phyloP scores from a whole-genome alignment of 2,797 vertebrate species.

The Sternarchorhynchus goeldii region DNA sequence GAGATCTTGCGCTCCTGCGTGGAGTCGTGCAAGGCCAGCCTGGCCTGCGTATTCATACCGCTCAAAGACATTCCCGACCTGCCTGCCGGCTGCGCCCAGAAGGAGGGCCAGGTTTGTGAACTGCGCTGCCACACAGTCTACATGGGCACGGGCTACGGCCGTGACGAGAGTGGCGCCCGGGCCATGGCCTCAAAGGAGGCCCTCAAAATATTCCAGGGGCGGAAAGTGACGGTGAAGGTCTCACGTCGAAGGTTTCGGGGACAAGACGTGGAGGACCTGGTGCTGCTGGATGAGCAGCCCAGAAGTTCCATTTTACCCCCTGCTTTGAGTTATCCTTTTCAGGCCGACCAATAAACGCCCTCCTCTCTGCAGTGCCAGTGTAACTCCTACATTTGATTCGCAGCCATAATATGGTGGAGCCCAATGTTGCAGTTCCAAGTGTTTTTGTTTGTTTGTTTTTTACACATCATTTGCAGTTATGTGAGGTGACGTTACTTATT shows the following conservation, averaged over 20 bases:
- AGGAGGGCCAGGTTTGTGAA: conserved; percentile 95
- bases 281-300: conserved; percentile 90
- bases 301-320: conserved; percentile 89
- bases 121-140: conserved; percentile 92
- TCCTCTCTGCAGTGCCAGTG: conserved; percentile 43
- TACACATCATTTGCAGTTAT: not conserved
- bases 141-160: conserved; percentile 94
- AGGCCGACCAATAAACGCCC: conserved; percentile 58
- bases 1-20: conserved; percentile 89
- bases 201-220: conserved; percentile 93
- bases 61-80: conserved; percentile 93
- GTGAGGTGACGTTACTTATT: not conserved
- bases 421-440: not conserved
- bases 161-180: conserved; percentile 88
- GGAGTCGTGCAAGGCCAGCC: conserved; percentile 88
- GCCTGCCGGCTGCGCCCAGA: conserved; percentile 88
- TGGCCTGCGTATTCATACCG: conserved; percentile 91
- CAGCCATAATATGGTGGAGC: conserved; percentile 2
- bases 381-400: not conserved
- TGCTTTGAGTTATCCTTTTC: conserved; percentile 89
- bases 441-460: conserved; percentile 2
- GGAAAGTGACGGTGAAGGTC: conserved; percentile 92
- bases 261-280: conserved; percentile 90
- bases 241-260: conserved; percentile 89
- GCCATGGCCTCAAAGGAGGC: conserved; percentile 96